Evolutionary conservation across 1,140 invertebrate species (phyloP), one percentile per base, ranked within the genome.

Genomic region (Hesperophylax magnus): DNA sequence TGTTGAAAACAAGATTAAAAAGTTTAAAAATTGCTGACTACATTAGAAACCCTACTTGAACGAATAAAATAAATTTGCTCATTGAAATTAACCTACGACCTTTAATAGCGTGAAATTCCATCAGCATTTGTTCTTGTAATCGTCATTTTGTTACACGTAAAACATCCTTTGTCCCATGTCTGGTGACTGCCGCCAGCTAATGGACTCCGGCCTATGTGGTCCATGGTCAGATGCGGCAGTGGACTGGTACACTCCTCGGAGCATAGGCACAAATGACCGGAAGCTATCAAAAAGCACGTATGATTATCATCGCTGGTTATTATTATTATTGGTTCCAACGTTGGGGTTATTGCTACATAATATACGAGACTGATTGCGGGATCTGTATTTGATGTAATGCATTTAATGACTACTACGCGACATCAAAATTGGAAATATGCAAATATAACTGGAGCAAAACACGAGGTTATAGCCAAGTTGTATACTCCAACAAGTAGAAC

Each of bases 231-330:
- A n/a, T 14, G 39, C 39, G 39, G 11, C 39, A 14, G 39, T 14
- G 39, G 39, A 67, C 22, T 77, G 61, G 77, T 77, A 18, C 75
- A 72, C 78, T 80, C 78, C 53, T 80, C 24, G 78, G 72, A 72
- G 71, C 61, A 31, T 39, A n/a, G 52, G 20, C 34, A 80, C 81
- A 82, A 82, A 69, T 77, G 65, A 56, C 81, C 81, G 81, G 81
- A 82, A 71, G 74, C 75, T 27, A 63, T 39, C 72, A 72, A 82
- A 61, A 60, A 74, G 24, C 58, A 20, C 18, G 17, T 61, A 61
- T 61, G n/a, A 61, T 61, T 61, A 61, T 61, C 9, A n/a, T 61
- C 3, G 58, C 18, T 6, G 58, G 58, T 22, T 47, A 47, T 47
- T 47, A 27, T 27, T 27, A 47, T 47, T 47, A 47, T 47, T 47